Evolutionary conservation across 2,797 vertebrate species (phyloP), one percentile per base, ranked within the genome.

Genomic region (Malacoctenus gilli): DNA sequence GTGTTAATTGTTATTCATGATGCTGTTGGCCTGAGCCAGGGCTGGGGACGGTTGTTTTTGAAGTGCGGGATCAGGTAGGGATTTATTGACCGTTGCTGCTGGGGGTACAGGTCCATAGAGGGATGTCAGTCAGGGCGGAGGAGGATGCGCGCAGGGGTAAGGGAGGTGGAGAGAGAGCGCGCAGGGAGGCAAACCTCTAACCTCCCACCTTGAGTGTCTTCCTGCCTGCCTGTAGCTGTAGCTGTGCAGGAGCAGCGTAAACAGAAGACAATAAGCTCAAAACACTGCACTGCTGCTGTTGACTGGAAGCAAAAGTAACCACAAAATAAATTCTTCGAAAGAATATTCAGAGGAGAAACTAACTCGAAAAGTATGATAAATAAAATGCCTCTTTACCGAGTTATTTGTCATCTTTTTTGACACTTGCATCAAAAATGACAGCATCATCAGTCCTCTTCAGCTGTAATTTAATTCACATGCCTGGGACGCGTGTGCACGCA

Each of bases 1-100:
- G 59, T 82, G 79, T 83, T 84, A 85, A 85, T 89, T 86, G 68
- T 82, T 89, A 90, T 90, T 87, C 86, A 91, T 86, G 85, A 83
- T 40, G 72, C 77, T 71, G 72, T 53, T 67, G 69, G 73, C 55
- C 32, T 32, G 52, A 72, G 46, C 59, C 57, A n/a, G 30, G 25
- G 44, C 69, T 20, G 25, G 59, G 57, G 61, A 48, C 49, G 31
- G 68, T 67, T 75, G 67, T 75, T 84, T 82, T 87, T 89, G 82
- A 87, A 82, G 82, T 68, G 66, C 52, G 48, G 70, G 61, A 82
- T 82, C 66, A 69, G 68, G 70, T 62, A 68, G 59, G 69, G 76
- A 65, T 74, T 72, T 86, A 89, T 82, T 86, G 88, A 85, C 82
- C 59, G 52, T 68, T 10, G 80, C 82, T 82, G 72, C 72, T 58